Evolutionary conservation across 1,140 invertebrate genomes (phyloP), one percentile per base, ranked within the genome.

Genomic region (Ceratina calcarata): DNA sequence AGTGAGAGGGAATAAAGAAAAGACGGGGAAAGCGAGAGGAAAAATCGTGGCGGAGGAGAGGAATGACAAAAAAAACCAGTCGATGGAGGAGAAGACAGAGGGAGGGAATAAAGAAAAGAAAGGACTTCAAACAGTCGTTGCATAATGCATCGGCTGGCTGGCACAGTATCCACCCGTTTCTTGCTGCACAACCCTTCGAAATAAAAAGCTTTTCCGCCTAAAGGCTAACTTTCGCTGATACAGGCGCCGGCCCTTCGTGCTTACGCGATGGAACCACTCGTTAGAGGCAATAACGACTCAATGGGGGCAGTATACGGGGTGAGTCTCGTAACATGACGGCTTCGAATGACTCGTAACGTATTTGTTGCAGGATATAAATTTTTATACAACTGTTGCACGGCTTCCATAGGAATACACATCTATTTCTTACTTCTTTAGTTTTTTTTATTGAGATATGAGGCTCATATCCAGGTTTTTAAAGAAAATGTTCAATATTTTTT

Each of bases 121-220:
- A 80, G 80, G 81, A 88, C 87, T 89, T 89, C 86, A 89, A 89
- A 89, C 85, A 80, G 84, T 71, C 81, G 81, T 73, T 87, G 87
- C 88, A 88, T 89, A 88, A 88, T 89, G 88, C 86, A 87, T 83
- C 82, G 76, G 77, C 68, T 73, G 70, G 70, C 70, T 80, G 82
- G 60, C 73, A 69, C 58, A 27, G 71, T 79, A 72, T 78, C 51
- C 71, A 66, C 32, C 61, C 74, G 81, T 78, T 78, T 76, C 81
- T 76, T 84, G 77, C 72, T 76, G 74, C 71, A 27, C 65, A 78
- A 69, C 83, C 77, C 76, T 71, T 84, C 76, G 72, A 72, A 85
- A 84, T 80, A 87, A 86, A 88, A 88, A 84, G 85, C 85, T 88
- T 82, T 87, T 72, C 73, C 65, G 51, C 68, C 80, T 78, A 68